Base-by-base conservation (phyloP, 2,113 vertebrate species). In the Ranitomeya variabilis region DNA sequence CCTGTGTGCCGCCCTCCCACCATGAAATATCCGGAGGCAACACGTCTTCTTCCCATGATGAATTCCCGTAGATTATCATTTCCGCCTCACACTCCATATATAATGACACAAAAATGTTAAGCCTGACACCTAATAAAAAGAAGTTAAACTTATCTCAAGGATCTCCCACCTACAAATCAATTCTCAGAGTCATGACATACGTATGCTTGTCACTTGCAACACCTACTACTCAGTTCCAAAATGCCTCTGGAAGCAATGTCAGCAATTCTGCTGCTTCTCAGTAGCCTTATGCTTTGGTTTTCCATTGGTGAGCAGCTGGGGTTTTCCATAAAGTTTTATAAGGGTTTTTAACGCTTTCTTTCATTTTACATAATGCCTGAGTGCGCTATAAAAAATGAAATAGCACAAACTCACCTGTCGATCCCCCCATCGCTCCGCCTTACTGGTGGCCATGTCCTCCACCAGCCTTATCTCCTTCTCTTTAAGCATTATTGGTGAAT, bases 1-100 rank as follows among this genome's bases (percentile, higher is more conserved):
- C 57, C 69, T 54, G 62, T 66, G 26, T n/a, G 8, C 31, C 60
- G 87, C 87, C 80, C 87, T 88, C 87, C 87, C 87, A 88, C 87
- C 67, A 83, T 77, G 87, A 83, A 88, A 64, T 77, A 83, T 54
- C 87, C 71, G 0, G 55, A 64, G 87, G 87, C 55, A 31, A 54
- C 73, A 8, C 13, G 14, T 76, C 80, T 74, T 37, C 45, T 83
- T 55, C 51, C 83, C 54, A 66, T 88, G 87, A 88, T 83, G 21
- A 23, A 88, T 66, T 37, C 21, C 52, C 78, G 16, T 54, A 88
- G 67, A 73, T 88, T 88, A 82, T 76, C 19, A 83, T 88, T 82
- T 88, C 80, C 18, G 55, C 19, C 55, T 52, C 10, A 51, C 2
- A 52, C 54, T 73, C 67, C 69, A 54, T 64, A 85, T 31, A 74